Evolutionary conservation across 2,888 invertebrate genomes (phyloP), one percentile per base, ranked within the genome.

Genomic region (Drosophila melanosoma): DNA sequence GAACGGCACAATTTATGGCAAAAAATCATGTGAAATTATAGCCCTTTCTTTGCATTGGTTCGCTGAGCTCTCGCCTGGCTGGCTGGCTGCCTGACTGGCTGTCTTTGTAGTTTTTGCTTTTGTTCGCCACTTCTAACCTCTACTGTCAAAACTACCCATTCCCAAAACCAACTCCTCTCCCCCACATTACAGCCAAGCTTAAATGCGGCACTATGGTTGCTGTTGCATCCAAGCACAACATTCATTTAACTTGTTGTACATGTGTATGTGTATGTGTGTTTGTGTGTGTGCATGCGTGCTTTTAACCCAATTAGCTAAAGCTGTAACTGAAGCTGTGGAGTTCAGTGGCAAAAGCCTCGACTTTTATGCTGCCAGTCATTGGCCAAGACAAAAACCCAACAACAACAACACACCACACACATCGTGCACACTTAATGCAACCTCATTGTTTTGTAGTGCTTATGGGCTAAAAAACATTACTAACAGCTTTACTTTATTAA

Each of bases 221-320:
- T 69, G 70, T 42, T 69, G 80, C 82, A 81, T 68, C 68, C 73
- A 73, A 79, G 79, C 82, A 80, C 72, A 81, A 75, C 76, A 74
- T 59, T 67, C 69, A 74, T 76, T 81, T 76, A 70, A 81, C 81
- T 79, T 83, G 76, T 77, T 82, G 68, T 71, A 81, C 71, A 45
- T 63, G 56, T 68, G 66, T 35, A 58, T 33, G 33, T 45, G 42
- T 57, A 49, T 48, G 56, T 67, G 51, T 45, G 54, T 56, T 40
- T 61, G 29, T 12, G 32, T 33, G 52, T 66, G 38, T 69, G 49
- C 60, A 57, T 51, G 66, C 54, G 69, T 72, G 86, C 86, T 82
- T 88, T 85, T 88, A 86, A 88, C 85, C 85, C 88, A 85, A 88
- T 85, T 85, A 85, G 82, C 79, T 65, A 49, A 53, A 76, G 73